Evolutionary conservation across 2,113 vertebrate species (phyloP).

Genomic region (Gymnocephalus cernua): DNA sequence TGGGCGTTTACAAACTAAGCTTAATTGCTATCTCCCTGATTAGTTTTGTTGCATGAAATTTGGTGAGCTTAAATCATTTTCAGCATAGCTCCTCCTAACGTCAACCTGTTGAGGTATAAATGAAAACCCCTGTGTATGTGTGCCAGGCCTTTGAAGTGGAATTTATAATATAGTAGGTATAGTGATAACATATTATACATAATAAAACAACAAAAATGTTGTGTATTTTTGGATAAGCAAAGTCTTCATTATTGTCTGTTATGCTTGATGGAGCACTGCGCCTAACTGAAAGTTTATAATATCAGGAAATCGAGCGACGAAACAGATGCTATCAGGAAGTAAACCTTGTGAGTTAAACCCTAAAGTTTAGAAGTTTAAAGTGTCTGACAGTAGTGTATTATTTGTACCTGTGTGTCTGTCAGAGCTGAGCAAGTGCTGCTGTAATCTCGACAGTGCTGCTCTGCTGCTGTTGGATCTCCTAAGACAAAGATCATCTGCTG

Average conservation of each 20-base stretch:
- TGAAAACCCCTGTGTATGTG: neutral
- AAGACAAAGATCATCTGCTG: conserved; percentile 62
- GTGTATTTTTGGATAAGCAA: no score
- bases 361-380: no score
- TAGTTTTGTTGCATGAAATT: neutral
- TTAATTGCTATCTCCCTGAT: neutral
- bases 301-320: neutral
- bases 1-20: neutral
- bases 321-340: neutral
- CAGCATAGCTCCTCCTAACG: neutral
- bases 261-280: neutral
- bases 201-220: neutral
- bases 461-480: conserved; percentile 41
- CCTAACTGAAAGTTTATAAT: neutral
- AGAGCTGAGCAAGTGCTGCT: conserved; percentile 46
- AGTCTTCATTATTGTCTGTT: neutral
- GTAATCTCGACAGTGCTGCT: conserved; percentile 41
- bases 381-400: neutral
- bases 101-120: neutral
- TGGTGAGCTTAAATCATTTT: neutral
- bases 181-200: neutral
- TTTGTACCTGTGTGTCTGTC: conserved; percentile 52
- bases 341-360: neutral
- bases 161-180: neutral
- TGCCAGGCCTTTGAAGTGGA: neutral